A percentile compares a stretch with the other conserved stretches of the same genome.
Conservation (phyloP, 2,888 invertebrate genomes). For the Onthophagus sagittarius region DNA sequence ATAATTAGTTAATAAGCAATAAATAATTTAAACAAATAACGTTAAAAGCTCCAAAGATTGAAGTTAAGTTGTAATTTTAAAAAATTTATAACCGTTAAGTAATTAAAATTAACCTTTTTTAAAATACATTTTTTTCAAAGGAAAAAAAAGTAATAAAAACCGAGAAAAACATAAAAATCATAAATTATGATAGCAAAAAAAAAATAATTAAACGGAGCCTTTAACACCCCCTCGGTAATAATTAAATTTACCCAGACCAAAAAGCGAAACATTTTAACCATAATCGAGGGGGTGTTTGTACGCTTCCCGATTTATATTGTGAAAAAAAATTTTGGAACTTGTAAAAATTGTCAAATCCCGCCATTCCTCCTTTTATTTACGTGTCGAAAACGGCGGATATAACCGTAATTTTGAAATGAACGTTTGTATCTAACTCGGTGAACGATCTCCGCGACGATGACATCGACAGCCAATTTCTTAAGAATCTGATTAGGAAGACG, state of each 20-base stretch:
- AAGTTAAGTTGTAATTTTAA: not conserved
- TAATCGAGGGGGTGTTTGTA: not conserved
- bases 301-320: not conserved
- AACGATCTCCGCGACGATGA: constrained; percentile 23
- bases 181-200: no score
- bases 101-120: no score
- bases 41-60: not conserved
- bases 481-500: constrained; percentile 15
- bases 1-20: not conserved
- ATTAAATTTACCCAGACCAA: not conserved
- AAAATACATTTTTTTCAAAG: no score
- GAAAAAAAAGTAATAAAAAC: no score
- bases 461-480: constrained; percentile 16
- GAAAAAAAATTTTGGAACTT: not conserved
- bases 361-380: not conserved
- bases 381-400: constrained; percentile 5
- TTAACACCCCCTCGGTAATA: not conserved
- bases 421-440: constrained; percentile 28
- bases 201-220: not conserved
- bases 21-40: not conserved
- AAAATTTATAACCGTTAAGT: not conserved
- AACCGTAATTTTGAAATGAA: constrained; percentile 22
- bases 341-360: not conserved
- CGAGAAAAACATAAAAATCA: no score
- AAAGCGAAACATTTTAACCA: not conserved